These are phyloP conservation scores for Drosophila merina DNA, from an alignment of 2,888 invertebrate genomes.

Conservation along the genomic window DNA sequence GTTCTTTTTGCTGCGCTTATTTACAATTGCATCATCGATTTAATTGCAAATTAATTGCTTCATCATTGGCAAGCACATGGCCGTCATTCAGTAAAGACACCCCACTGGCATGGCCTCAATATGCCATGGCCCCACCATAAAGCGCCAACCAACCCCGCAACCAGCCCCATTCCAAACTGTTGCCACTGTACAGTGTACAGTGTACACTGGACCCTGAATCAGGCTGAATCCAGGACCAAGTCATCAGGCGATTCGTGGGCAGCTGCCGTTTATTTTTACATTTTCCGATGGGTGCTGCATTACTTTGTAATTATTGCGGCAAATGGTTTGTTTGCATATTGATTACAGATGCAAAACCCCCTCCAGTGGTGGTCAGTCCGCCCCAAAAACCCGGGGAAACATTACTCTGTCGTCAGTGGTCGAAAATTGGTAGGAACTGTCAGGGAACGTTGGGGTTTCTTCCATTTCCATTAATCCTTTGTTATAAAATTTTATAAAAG, in stretches of 20 bases:
- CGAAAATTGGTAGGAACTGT: not conserved
- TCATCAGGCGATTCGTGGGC: slow-evolving; percentile 56
- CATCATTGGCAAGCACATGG: slow-evolving; percentile 75
- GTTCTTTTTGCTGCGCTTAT: slow-evolving; percentile 66
- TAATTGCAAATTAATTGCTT: slow-evolving; percentile 83
- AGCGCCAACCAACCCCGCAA: slow-evolving; percentile 17
- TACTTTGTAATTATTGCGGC: slow-evolving; percentile 80
- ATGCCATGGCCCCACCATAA: slow-evolving; percentile 31
- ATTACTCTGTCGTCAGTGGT: slow-evolving; percentile 2
- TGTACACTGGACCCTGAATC: not conserved
- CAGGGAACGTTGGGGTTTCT: not conserved
- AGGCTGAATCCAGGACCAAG: slow-evolving; percentile 26
- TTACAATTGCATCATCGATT: slow-evolving; percentile 81
- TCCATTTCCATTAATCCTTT: not conserved
- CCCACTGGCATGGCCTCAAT: slow-evolving; percentile 57
- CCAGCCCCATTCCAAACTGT: not conserved
- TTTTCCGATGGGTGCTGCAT: slow-evolving; percentile 66
- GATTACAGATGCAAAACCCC: slow-evolving; percentile 77
- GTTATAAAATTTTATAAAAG: not conserved
- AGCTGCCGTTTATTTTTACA: slow-evolving; percentile 70
- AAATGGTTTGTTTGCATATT: slow-evolving; percentile 81
- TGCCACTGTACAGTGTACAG: slow-evolving; percentile 1
- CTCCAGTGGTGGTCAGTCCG: slow-evolving; percentile 39
- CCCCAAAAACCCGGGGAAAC: not conserved
- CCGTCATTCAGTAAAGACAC: slow-evolving; percentile 42